These are phyloP conservation scores for Haliclona indistincta DNA, from an alignment of 37 sponge, comb jelly and placozoan species.

Conservation along the genomic window DNA sequence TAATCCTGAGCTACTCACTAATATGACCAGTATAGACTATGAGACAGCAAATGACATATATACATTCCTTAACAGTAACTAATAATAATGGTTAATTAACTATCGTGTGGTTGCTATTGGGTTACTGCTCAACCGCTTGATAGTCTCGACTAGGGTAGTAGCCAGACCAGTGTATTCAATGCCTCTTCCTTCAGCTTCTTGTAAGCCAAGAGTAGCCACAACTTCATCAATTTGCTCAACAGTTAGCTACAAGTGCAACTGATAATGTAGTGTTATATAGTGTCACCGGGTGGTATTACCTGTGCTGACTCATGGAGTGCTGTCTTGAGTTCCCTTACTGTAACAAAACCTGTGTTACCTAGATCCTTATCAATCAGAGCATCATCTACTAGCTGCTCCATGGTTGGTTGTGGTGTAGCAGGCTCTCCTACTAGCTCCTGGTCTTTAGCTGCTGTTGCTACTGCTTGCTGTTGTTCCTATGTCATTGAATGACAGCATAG, in stretches of 20 bases:
- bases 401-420: too few species aligned
- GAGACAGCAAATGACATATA: neutral
- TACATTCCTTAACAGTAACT: neutral
- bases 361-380: constrained; percentile 46
- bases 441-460: neutral
- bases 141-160: neutral
- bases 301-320: neutral
- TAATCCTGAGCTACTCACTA: neutral
- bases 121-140: neutral
- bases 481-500: neutral
- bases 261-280: neutral
- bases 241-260: too few species aligned
- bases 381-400: too few species aligned
- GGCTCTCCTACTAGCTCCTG: neutral
- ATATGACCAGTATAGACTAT: neutral
- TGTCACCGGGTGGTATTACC: neutral
- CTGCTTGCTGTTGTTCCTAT: neutral
- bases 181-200: constrained; percentile 3
- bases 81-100: too few species aligned
- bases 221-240: neutral
- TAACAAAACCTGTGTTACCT: constrained; percentile 62
- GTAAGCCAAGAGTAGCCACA: neutral
- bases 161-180: neutral
- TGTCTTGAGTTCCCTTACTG: constrained; percentile 31
- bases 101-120: too few species aligned